Base-by-base conservation (phyloP, 2,797 vertebrate species). In the Smutsia gigantea region DNA sequence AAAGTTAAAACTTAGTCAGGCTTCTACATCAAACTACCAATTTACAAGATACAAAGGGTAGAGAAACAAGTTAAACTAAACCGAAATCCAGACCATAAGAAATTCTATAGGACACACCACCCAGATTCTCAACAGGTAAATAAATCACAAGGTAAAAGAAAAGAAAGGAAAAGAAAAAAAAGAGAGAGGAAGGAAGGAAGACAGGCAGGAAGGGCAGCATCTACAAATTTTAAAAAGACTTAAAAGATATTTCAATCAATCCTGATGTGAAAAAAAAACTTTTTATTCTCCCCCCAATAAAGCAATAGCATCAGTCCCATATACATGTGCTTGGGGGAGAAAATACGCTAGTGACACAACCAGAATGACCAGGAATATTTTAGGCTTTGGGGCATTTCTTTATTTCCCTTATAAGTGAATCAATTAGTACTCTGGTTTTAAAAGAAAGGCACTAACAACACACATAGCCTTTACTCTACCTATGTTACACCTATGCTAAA, bases 1-100 rank as follows among this genome's bases (percentile, higher is more conserved):
- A 85, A 77, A 94, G 82, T 68, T 78, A 94, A 95, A 91, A 21
- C 23, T 92, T 90, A 84, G 49, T 51, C 78, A 95, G 75, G 17
- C 29, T 93, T 95, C 57, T 68, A 68, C 7, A 29, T 93, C 72
- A 94, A 63, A 94, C 46, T 78, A 71, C 46, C 51, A 83, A 86
- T 37, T 88, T 94, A 90, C 0, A 49, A 46, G 14, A 57, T 71
- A 92, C 10, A 85, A 19, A 63, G 9, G 21, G 1, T 34, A 95
- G 6, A 57, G 57, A 49, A 78, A 55, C 37, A 90, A 11, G 39
- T 34, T 59, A 68, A 85, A 90, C 23, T 57, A 87, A 93, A 90
- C 13, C 21, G 34, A 96, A 95, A 87, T 81, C 39, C 42, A 95
- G 23, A 96, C 29, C 63, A 1, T 29, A 92, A 72, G 51, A 96